A percentile compares a stretch with the other conserved stretches of the same genome.
Conservation (phyloP, 2,797 vertebrate genomes). For the Channa striata region DNA sequence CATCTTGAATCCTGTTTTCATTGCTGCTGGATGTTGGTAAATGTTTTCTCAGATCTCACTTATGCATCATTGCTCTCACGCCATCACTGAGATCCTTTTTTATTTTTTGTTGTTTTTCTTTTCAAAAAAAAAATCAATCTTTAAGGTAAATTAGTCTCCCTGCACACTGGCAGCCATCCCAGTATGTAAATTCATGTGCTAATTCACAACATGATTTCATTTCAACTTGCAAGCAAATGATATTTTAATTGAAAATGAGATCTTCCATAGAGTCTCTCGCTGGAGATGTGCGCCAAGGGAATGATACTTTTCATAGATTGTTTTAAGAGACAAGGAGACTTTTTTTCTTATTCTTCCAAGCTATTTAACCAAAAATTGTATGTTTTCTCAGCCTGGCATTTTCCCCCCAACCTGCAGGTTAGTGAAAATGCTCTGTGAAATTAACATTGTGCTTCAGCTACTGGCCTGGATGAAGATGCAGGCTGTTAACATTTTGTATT, state of each 20-base stretch:
- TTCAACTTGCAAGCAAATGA: constrained; percentile 98
- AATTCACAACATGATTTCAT: constrained; percentile 99
- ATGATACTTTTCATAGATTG: constrained; percentile 83
- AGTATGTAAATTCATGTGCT: constrained; percentile 98
- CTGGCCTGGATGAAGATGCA: constrained; percentile 90
- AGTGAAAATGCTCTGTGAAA: constrained; percentile 94
- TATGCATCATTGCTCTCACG: constrained; percentile 83
- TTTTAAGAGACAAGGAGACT: constrained; percentile 83
- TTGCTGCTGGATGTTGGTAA: constrained; percentile 71
- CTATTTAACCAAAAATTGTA: constrained; percentile 92
- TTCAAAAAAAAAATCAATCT: constrained; percentile 78
- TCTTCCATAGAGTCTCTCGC: constrained; percentile 76
- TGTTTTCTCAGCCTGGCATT: constrained; percentile 84
- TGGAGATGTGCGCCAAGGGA: constrained; percentile 93
- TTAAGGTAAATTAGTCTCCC: constrained; percentile 90
- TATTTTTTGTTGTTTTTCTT: constrained; percentile 1
- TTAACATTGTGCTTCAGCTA: constrained; percentile 95
- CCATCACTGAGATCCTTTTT: constrained; percentile 85
- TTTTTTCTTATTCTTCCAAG: constrained; percentile 67
- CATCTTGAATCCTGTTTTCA: constrained; percentile 58
- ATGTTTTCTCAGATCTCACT: constrained; percentile 71
- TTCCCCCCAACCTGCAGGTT: constrained; percentile 95
- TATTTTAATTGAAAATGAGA: constrained; percentile 98
- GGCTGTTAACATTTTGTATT: constrained; percentile 99
- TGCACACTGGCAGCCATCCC: constrained; percentile 91